Percentiles rank a stretch among this genome's conserved stretches.
Evolutionary conservation across 2,888 invertebrate genomes (phyloP).

Genomic region (Ctenicera cuprea): DNA sequence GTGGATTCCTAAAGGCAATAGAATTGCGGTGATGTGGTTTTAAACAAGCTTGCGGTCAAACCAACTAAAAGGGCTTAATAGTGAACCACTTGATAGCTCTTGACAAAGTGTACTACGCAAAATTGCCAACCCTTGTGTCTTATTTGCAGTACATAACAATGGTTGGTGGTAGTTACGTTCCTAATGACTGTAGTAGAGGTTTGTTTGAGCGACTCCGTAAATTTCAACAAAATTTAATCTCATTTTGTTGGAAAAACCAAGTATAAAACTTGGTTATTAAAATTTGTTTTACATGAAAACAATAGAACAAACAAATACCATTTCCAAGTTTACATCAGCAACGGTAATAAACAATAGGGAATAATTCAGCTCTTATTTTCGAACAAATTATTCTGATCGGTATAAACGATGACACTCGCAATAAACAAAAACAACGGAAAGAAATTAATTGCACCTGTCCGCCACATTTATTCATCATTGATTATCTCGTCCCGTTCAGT

Average conservation of each 20-base stretch:
- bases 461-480: constrained; percentile 13
- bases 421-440: constrained; percentile 14
- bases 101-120: constrained; percentile 24
- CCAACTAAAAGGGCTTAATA: constrained; percentile 23
- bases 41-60: constrained; percentile 20
- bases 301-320: too few relatives aligned
- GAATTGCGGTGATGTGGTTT: constrained; percentile 22
- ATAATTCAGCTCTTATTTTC: neutral
- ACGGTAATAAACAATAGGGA: too few relatives aligned
- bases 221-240: neutral
- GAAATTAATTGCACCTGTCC: constrained; percentile 27
- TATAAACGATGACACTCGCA: constrained; percentile 4
- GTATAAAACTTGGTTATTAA: too few relatives aligned
- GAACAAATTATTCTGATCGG: neutral
- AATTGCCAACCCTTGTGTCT: constrained; percentile 20
- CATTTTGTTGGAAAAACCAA: neutral
- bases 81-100: constrained; percentile 28
- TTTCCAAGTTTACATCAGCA: too few relatives aligned
- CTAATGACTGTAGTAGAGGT: constrained; percentile 4
- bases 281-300: too few relatives aligned
- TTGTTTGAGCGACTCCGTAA: neutral
- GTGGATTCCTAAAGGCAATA: constrained; percentile 19
- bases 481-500: constrained; percentile 19
- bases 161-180: constrained; percentile 4
- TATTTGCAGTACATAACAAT: constrained; percentile 30